phyloP scores from a whole-genome alignment of 2,888 invertebrate species.

The Norana najaformis region DNA sequence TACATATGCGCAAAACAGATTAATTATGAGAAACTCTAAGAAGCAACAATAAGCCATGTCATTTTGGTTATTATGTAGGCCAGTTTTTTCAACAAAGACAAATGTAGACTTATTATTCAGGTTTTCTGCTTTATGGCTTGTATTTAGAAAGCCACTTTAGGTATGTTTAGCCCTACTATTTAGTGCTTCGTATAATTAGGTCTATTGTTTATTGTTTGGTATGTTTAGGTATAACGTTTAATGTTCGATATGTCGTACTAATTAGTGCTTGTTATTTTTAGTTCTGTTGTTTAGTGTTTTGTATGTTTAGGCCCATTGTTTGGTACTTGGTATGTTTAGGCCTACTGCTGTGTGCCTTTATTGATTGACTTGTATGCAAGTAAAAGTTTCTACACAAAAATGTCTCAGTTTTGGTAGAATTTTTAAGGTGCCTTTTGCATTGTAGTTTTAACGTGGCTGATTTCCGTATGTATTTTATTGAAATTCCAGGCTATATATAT shows the following conservation, averaged over 20 bases:
- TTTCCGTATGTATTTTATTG: too few species aligned
- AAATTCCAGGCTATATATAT: too few species aligned
- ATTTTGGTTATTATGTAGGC: background rate
- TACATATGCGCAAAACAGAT: too few species aligned
- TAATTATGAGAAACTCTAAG: background rate
- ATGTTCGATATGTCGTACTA: too few species aligned
- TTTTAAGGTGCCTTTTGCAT: too few species aligned
- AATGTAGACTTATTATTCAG: background rate
- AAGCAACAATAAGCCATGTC: background rate
- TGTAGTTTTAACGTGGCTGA: too few species aligned
- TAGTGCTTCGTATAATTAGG: background rate
- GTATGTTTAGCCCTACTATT: background rate
- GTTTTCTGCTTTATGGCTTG: background rate
- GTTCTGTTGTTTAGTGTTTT: too few species aligned
- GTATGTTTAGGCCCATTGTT: background rate
- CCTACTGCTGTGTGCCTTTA: background rate
- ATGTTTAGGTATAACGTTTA: too few species aligned
- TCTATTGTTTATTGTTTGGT: background rate
- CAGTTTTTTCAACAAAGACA: background rate
- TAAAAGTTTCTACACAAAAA: too few species aligned
- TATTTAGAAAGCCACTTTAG: background rate
- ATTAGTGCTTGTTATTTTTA: background rate
- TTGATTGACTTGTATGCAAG: too few species aligned
- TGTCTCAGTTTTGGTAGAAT: too few species aligned
- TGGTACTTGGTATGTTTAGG: background rate